Evolutionary conservation across 2,888 invertebrate species (phyloP), one percentile per base, ranked within the genome.

Genomic region (Dryomyza anilis): DNA sequence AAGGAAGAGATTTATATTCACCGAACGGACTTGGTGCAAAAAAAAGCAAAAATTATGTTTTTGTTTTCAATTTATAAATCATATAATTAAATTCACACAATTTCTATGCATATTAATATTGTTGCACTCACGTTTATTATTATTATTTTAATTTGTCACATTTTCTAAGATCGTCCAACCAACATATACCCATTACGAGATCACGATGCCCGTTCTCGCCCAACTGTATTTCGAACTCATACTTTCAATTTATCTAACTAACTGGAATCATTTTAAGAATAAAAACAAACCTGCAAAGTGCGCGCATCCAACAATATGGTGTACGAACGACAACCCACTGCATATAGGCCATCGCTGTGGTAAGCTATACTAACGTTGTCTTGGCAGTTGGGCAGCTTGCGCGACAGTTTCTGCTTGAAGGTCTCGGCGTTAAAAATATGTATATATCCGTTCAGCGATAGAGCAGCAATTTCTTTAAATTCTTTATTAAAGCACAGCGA

Each of bases 81-180:
- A n/a, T n/a, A n/a, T n/a, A n/a, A n/a, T n/a, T n/a, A n/a, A n/a
- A n/a, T n/a, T n/a, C n/a, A n/a, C n/a, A n/a, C n/a, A n/a, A n/a
- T n/a, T n/a, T n/a, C n/a, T n/a, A n/a, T n/a, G n/a, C n/a, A n/a
- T n/a, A n/a, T n/a, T n/a, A n/a, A n/a, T n/a, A n/a, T n/a, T n/a
- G n/a, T n/a, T n/a, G n/a, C n/a, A n/a, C n/a, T n/a, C n/a, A n/a
- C n/a, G n/a, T n/a, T n/a, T n/a, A n/a, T n/a, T n/a, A n/a, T n/a
- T n/a, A n/a, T n/a, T n/a, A n/a, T n/a, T n/a, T n/a, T n/a, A n/a
- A n/a, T n/a, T n/a, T n/a, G n/a, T n/a, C n/a, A n/a, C n/a, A n/a
- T n/a, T n/a, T n/a, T n/a, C n/a, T n/a, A n/a, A n/a, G 92, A 83
- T 98, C 97, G 83, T 98, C 97, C 68, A 98, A 84, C 97, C 97